Percentiles rank a stretch among this genome's conserved stretches.
phyloP scores from a whole-genome alignment of 1,140 invertebrate species.

The Drosophila miranda region DNA sequence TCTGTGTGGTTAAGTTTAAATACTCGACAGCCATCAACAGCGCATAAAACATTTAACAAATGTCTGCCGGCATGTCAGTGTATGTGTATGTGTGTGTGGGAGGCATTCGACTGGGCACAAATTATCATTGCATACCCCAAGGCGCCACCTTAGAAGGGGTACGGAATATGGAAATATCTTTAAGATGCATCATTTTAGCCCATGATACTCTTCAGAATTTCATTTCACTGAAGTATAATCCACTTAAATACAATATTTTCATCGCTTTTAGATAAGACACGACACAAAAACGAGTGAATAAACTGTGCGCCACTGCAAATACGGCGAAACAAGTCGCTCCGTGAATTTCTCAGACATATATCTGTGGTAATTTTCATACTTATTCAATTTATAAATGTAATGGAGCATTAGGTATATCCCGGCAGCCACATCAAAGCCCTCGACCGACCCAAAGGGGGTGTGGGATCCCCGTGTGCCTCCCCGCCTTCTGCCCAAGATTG shows the following conservation, averaged over 20 bases:
- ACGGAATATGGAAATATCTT: neutral
- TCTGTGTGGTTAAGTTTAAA: conserved; percentile 76
- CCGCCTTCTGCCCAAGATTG: conserved; percentile 5
- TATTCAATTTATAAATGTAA: conserved; percentile 34
- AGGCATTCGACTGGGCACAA: conserved; percentile 37
- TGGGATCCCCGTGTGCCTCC: conserved; percentile 7
- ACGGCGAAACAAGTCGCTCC: too few relatives aligned
- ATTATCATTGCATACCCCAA: conserved; percentile 60
- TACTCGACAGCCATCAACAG: conserved; percentile 78
- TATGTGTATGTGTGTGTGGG: conserved; percentile 9
- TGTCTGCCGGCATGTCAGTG: conserved; percentile 44
- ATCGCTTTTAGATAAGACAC: too few relatives aligned
- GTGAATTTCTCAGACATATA: neutral
- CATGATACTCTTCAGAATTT: too few relatives aligned
- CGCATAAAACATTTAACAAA: conserved; percentile 78
- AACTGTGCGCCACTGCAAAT: too few relatives aligned
- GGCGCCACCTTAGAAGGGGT: conserved; percentile 18
- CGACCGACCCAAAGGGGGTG: conserved; percentile 23
- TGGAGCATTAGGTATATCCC: conserved; percentile 29
- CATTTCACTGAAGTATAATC: too few relatives aligned
- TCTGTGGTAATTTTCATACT: conserved; percentile 3
- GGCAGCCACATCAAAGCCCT: conserved; percentile 47
- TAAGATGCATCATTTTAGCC: neutral
- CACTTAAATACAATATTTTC: too few relatives aligned
- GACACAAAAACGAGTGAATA: too few relatives aligned